phyloP scores from a whole-genome alignment of 2,888 invertebrate genomes.

The Calephelis perditalis region DNA sequence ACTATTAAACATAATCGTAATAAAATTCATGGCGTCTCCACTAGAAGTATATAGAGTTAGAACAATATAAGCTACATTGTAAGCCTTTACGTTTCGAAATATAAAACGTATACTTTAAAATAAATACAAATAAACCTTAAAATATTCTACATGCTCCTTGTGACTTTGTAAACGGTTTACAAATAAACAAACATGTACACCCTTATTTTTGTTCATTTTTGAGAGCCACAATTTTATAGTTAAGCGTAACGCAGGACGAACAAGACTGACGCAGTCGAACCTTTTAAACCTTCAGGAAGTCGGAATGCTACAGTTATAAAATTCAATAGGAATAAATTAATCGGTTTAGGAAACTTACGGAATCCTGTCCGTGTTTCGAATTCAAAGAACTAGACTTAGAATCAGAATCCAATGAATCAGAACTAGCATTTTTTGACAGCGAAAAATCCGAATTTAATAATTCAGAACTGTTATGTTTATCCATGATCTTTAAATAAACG shows the following conservation, averaged over 20 bases:
- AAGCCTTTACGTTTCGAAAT: too few relatives aligned
- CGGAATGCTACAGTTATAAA: constrained; percentile 44
- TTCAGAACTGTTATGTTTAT: constrained; percentile 82
- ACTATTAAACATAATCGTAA: too few relatives aligned
- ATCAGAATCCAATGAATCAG: constrained; percentile 89
- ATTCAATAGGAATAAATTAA: constrained; percentile 65
- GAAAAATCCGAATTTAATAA: constrained; percentile 81
- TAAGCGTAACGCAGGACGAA: constrained; percentile 6
- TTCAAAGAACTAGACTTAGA: constrained; percentile 91
- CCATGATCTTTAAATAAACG: constrained; percentile 56
- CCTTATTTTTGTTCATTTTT: constrained; percentile 48
- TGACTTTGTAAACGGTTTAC: constrained; percentile 59
- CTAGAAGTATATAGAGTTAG: too few relatives aligned
- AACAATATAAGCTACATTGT: too few relatives aligned
- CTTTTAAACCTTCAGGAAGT: constrained; percentile 52
- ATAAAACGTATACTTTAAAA: too few relatives aligned
- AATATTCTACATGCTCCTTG: constrained; percentile 46
- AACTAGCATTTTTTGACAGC: constrained; percentile 86
- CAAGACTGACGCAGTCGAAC: constrained; percentile 15
- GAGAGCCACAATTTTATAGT: neutral
- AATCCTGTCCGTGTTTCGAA: constrained; percentile 90
- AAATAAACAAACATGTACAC: constrained; percentile 63
- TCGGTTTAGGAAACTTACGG: constrained; percentile 80
- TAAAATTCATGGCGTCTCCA: too few relatives aligned
- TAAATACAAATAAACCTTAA: constrained; percentile 39